A percentile compares a stretch with the other conserved stretches of the same genome.
Evolutionary conservation across 2,888 invertebrate genomes (phyloP).

Genomic region (Sipha maydis): DNA sequence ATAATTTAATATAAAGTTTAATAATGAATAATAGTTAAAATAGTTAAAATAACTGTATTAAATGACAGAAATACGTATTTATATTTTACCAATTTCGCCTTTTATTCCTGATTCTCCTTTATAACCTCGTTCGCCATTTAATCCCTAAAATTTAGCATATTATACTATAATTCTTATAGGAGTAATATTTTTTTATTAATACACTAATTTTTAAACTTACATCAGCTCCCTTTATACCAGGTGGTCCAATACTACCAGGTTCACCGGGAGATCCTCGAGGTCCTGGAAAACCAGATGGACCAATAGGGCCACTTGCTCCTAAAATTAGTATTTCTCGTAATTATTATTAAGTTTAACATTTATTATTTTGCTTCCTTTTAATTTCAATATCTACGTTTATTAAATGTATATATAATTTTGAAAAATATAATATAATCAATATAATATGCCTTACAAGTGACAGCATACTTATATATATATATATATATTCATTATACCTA

Average conservation of each 20-base stretch:
- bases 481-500: not conserved
- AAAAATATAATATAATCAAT: not conserved
- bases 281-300: slow-evolving; percentile 84
- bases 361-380: not conserved
- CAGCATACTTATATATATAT: slow-evolving; percentile 64
- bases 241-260: slow-evolving; percentile 60
- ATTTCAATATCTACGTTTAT: not conserved
- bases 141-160: slow-evolving; percentile 71
- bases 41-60: not conserved
- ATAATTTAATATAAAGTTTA: not conserved
- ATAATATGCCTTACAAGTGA: slow-evolving; percentile 67
- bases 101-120: slow-evolving; percentile 83
- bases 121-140: slow-evolving; percentile 80
- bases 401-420: not conserved
- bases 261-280: slow-evolving; percentile 71
- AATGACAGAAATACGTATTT: not conserved
- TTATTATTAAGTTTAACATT: not conserved
- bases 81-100: slow-evolving; percentile 73
- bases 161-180: no score
- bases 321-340: slow-evolving; percentile 77
- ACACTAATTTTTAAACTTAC: slow-evolving; percentile 16
- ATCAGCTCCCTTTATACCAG: slow-evolving; percentile 62
- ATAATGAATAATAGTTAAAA: not conserved
- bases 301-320: slow-evolving; percentile 76
- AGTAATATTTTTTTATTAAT: no score